Evolutionary conservation across 2,113 vertebrate genomes (phyloP).

Genomic region (Megaceryle torquata): DNA sequence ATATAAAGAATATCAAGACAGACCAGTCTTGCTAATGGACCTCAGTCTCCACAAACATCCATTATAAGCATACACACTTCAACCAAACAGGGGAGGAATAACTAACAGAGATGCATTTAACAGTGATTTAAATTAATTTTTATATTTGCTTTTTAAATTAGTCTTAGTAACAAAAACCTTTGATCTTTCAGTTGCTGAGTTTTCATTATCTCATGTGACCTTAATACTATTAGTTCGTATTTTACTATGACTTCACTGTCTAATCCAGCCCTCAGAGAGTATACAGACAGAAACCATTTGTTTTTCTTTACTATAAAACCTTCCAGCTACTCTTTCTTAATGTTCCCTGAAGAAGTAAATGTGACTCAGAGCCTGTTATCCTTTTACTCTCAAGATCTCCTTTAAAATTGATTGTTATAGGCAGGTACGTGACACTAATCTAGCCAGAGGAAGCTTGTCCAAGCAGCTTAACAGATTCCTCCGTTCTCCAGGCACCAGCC

Average conservation of each 20-base stretch:
- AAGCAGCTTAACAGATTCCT: neutral
- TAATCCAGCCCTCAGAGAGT: neutral
- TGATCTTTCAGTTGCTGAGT: neutral
- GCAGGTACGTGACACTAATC: neutral
- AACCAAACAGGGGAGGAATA: neutral
- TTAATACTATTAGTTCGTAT: neutral
- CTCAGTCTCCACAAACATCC: neutral
- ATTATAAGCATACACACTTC: neutral
- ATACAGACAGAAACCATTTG: neutral
- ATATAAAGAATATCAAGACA: neutral
- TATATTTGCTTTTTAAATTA: neutral
- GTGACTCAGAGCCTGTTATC: neutral
- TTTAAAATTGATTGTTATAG: neutral
- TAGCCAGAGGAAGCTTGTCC: neutral
- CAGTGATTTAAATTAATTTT: neutral
- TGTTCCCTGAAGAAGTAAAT: neutral
- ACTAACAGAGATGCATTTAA: neutral
- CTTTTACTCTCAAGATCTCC: neutral
- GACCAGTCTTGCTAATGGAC: neutral
- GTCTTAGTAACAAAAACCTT: neutral
- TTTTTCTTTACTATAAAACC: neutral
- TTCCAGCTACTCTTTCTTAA: neutral
- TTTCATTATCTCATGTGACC: neutral
- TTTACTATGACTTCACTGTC: neutral
- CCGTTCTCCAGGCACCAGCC: neutral